phyloP scores from a whole-genome alignment of 2,888 invertebrate species.

The Seira sanloemensis region DNA sequence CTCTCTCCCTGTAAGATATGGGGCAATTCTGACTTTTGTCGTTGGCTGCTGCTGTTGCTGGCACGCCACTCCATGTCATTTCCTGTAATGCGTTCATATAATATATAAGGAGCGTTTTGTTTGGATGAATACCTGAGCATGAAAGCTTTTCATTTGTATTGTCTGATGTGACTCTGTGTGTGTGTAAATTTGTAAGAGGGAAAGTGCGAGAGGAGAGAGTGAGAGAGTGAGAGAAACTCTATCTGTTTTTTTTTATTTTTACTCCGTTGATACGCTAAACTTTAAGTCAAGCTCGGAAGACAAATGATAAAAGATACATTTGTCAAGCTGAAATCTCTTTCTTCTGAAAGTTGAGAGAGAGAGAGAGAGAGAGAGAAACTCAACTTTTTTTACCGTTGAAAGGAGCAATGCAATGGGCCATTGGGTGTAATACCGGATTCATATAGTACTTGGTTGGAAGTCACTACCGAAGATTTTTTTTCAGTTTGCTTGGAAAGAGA shows the following conservation, averaged over 20 bases:
- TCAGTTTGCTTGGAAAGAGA: not conserved
- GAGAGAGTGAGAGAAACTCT: not conserved
- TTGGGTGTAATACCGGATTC: constrained; percentile 34
- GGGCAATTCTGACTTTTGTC: too few species aligned
- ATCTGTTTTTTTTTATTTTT: too few species aligned
- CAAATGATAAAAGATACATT: constrained; percentile 59
- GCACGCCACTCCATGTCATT: too few species aligned
- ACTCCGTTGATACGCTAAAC: too few species aligned
- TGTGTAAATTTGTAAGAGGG: not conserved
- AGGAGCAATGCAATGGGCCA: constrained; percentile 12
- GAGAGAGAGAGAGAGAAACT: too few species aligned
- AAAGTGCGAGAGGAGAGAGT: not conserved
- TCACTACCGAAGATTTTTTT: not conserved
- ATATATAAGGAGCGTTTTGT: not conserved
- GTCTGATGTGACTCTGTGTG: not conserved
- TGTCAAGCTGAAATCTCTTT: constrained; percentile 51
- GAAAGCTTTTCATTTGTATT: not conserved
- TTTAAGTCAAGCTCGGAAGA: constrained; percentile 51
- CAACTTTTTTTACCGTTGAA: constrained; percentile 10
- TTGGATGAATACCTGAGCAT: not conserved
- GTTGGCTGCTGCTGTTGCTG: too few species aligned
- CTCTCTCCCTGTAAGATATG: too few species aligned
- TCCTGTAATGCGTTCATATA: not conserved
- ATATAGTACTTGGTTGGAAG: constrained; percentile 25
- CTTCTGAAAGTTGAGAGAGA: not conserved